Base-by-base conservation (phyloP, 2,113 vertebrate species). In the Albula goreensis region DNA sequence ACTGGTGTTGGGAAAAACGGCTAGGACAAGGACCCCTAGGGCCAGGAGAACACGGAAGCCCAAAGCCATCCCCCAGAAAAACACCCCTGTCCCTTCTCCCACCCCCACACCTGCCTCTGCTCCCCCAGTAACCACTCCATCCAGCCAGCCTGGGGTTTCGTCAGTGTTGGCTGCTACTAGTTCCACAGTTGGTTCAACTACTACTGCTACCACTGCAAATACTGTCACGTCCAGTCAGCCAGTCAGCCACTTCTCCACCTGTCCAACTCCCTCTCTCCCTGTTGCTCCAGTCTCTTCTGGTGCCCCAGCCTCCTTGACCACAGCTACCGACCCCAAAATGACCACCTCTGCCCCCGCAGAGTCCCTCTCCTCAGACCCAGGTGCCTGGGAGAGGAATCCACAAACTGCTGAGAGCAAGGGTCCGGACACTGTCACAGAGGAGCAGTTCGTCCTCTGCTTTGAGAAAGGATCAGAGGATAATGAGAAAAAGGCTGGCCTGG, bases 381-480 rank as follows among this genome's bases (percentile, higher is more conserved):
- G 79, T 9, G 53, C 41, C 53, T 85, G 51, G 90, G 88, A 22
- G n/a, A 49, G 53, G 88, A 86, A 48, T 17, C 86, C 49, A 10
- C 87, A 85, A 22, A 53, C 86, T 17, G 49, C 84, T 53, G 85
- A 91, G 82, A 89, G 89, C 4, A 90, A 89, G 51, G 82, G 89
- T 31, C 85, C 66, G 22, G 90, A 91, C 50, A 53, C 83, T 9
- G 83, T 92, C 83, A 49, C 91, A 10, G 91, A 91, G 85, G 93
- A 96, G 85, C 92, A 90, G 84, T 94, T 95, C 88, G 94, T 96
- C n/a, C 89, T 96, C 1, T 96, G 94, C 80, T 95, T 95, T 82
- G 89, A 96, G 82, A 93, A 95, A 84, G 89, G 87, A 80, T 83
- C 85, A 17, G 63, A 83, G 88, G 10, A 93, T 92, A 78, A 92